Conservation (phyloP, 2,797 vertebrate species). For the Zalophus californianus region DNA sequence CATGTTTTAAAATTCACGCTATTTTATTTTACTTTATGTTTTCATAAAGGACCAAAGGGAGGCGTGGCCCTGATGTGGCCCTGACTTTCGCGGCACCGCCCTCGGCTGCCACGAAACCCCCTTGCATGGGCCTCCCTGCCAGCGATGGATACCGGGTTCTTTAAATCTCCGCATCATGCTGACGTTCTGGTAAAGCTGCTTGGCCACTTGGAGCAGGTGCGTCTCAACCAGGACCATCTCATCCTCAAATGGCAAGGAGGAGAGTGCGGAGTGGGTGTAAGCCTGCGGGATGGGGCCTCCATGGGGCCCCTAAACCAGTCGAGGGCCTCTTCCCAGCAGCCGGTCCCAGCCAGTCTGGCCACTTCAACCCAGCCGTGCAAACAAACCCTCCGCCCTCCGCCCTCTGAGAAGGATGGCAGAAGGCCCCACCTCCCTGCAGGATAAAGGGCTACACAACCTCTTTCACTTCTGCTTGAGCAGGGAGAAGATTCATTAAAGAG, state of each 20-base stretch:
- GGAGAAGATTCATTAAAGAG: conserved; percentile 63
- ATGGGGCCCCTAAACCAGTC: neutral
- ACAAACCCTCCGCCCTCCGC: neutral
- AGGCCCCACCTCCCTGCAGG: neutral
- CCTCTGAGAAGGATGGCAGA: neutral
- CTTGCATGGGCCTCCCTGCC: neutral
- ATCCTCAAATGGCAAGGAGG: neutral
- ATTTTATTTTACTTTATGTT: neutral
- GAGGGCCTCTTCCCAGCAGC: neutral
- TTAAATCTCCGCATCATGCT: neutral
- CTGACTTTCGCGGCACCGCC: fast-evolving
- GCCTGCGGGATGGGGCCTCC: neutral
- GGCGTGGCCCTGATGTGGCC: fast-evolving
- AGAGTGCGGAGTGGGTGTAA: neutral
- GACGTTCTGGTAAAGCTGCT: neutral
- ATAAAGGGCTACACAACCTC: conserved; percentile 2
- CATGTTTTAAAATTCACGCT: neutral
- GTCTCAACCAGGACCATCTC: neutral
- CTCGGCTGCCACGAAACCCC: fast-evolving
- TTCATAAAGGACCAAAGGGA: neutral
- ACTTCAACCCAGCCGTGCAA: neutral
- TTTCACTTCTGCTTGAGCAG: conserved; percentile 39
- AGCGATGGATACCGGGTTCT: fast-evolving
- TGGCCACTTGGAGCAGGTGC: neutral
- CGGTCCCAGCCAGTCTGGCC: neutral